Evolutionary conservation across 1,140 invertebrate genomes (phyloP), one percentile per base, ranked within the genome.

Genomic region (Prorops nasuta): DNA sequence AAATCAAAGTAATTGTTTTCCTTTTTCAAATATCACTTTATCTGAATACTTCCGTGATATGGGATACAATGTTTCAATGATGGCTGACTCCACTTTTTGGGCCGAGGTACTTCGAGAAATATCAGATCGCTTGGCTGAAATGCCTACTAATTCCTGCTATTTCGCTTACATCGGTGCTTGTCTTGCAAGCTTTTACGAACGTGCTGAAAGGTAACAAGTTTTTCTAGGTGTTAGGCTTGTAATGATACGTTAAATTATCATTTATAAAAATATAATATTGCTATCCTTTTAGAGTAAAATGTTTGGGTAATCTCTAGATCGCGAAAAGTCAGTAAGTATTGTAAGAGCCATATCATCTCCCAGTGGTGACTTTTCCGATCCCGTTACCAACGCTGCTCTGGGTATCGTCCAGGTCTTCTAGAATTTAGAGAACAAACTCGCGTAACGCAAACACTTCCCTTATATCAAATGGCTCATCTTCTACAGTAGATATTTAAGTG

Each of bases 51-150:
- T 98, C 84, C 83, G 90, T 74, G 96, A 99, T 76, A 98, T 99
- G 97, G 98, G 98, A 78, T 98, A 98, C 84, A 97, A 99, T 73
- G 97, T 99, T 19, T 96, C 97, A 46, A 99, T 99, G 98, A 99
- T 99, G 98, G 98, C 98, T 64, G 98, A 99, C 79, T 99, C 97
- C 12, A 99, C 98, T 10, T 99, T 96, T 82, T 99, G 98, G 98
- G 98, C 98, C 43, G 98, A 99, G 79, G 97, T 96, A 66, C 83
- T 99, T 72, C 86, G 98, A 86, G 98, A 99, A 88, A 99, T 99
- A 80, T 99, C 97, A 2, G 97, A 97, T 80, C 95, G 98, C 84
- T 83, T 99, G 65, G 98, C 97, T 79, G 98, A 99, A 84, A 99
- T 99, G 98, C 98, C 98, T 79, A 97, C 98, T 58, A 94, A 94